Conservation (phyloP, 92 coral and sea anemone genomes). For the Epizoanthus scotinus region DNA sequence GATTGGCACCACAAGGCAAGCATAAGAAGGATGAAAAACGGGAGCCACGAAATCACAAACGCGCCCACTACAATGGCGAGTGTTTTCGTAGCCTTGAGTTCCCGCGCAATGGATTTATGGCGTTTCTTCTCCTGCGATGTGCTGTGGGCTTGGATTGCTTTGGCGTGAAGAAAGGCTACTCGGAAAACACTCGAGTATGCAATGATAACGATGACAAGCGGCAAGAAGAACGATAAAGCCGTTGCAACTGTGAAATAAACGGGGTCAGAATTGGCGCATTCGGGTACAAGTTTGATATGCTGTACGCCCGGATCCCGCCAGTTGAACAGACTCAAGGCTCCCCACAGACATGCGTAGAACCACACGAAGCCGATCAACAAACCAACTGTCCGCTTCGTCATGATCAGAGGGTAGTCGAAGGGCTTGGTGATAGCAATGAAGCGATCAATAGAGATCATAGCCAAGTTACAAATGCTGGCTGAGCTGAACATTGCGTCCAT, state of each 20-base stretch:
- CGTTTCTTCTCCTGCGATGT: slow-evolving; percentile 15
- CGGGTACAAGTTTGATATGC: slow-evolving; percentile 9
- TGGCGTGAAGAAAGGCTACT: slow-evolving; percentile 32
- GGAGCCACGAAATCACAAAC: slow-evolving; percentile 36
- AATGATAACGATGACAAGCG: slow-evolving; percentile 1
- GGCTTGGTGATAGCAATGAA: slow-evolving; percentile 91
- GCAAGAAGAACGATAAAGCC: slow-evolving; percentile 23
- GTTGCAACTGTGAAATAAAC: slow-evolving; percentile 25
- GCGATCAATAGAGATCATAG: slow-evolving; percentile 91
- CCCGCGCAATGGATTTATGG: slow-evolving; percentile 16
- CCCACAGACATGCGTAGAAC: slow-evolving; percentile 86
- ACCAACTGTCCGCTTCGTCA: slow-evolving; percentile 71
- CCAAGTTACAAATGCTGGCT: slow-evolving; percentile 88
- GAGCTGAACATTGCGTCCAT: slow-evolving; percentile 78
- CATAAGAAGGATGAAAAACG: slow-evolving; percentile 23
- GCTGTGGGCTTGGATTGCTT: slow-evolving; percentile 20
- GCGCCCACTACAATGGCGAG: slow-evolving; percentile 44
- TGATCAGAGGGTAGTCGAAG: slow-evolving; percentile 71
- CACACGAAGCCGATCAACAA: slow-evolving; percentile 75
- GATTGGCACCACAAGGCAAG: slow-evolving; percentile 27
- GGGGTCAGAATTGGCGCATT: slow-evolving; percentile 33
- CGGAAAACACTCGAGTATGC: slow-evolving; percentile 39
- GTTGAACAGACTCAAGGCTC: slow-evolving; percentile 63
- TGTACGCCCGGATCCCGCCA: slow-evolving; percentile 56
- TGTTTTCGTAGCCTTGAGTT: slow-evolving; percentile 35